These are phyloP conservation scores for Papilio demoleus DNA, from an alignment of 2,888 invertebrate genomes.

Conservation along the genomic window DNA sequence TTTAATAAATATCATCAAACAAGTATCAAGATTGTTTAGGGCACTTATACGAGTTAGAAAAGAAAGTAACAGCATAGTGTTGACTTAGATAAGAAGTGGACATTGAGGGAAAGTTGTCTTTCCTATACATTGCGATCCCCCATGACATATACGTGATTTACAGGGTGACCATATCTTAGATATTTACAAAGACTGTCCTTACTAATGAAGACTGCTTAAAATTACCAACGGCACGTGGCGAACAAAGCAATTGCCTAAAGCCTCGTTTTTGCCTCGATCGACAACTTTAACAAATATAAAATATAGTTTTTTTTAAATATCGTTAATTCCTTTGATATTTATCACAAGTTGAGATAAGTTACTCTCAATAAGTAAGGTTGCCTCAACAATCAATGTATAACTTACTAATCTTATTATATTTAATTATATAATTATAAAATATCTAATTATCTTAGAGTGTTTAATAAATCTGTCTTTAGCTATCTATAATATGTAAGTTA, in stretches of 20 bases:
- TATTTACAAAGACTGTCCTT: neutral
- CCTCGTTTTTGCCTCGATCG: too few relatives aligned
- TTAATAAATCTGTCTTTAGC: neutral
- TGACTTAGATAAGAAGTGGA: conserved; percentile 36
- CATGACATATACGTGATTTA: conserved; percentile 19
- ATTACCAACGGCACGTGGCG: neutral
- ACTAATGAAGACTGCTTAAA: neutral
- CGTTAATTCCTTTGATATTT: too few relatives aligned
- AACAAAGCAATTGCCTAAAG: too few relatives aligned
- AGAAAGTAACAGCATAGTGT: conserved; percentile 37
- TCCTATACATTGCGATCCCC: conserved; percentile 14
- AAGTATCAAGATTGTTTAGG: neutral
- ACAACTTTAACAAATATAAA: too few relatives aligned
- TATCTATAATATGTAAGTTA: neutral
- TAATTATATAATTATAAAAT: too few relatives aligned
- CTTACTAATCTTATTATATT: too few relatives aligned
- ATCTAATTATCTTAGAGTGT: too few relatives aligned
- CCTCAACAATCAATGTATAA: too few relatives aligned
- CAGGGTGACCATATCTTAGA: conserved; percentile 2
- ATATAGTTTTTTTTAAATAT: too few relatives aligned
- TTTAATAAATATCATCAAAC: neutral
- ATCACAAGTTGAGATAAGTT: too few relatives aligned
- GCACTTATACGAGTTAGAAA: neutral
- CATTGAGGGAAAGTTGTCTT: conserved; percentile 43
- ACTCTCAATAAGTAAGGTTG: too few relatives aligned